Evolutionary conservation across 2,888 invertebrate species (phyloP).

Genomic region (Apodemia hepburni): DNA sequence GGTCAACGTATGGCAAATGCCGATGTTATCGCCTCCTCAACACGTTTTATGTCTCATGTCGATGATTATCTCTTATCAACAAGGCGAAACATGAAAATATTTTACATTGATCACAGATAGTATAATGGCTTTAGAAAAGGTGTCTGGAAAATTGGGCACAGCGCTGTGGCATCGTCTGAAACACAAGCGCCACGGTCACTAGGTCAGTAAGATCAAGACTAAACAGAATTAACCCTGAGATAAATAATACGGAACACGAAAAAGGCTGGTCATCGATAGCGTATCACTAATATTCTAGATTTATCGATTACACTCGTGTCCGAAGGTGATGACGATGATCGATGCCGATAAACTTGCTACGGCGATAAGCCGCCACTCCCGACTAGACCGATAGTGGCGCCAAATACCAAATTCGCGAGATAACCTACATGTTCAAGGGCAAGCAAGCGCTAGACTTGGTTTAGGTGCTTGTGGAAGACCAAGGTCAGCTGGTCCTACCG

Average conservation of each 20-base stretch:
- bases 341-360: neutral
- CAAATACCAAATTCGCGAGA: neutral
- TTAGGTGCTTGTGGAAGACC: conserved; percentile 1
- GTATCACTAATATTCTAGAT: neutral
- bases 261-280: neutral
- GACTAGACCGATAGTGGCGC: neutral
- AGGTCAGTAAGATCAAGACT: neutral
- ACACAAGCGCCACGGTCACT: neutral
- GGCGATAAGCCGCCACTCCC: neutral
- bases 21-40: no score
- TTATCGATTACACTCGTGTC: conserved; percentile 3
- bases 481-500: neutral
- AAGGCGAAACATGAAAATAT: no score
- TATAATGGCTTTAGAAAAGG: no score
- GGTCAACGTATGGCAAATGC: no score
- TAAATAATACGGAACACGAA: neutral
- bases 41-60: no score
- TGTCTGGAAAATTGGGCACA: neutral
- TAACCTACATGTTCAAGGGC: conserved; percentile 13
- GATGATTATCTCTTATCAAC: no score
- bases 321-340: conserved; percentile 5
- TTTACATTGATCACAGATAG: no score
- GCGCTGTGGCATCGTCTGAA: neutral
- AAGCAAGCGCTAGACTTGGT: neutral
- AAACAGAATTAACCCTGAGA: neutral